phyloP scores from a whole-genome alignment of 2,888 invertebrate species.

The Trissoscelio sp. region DNA sequence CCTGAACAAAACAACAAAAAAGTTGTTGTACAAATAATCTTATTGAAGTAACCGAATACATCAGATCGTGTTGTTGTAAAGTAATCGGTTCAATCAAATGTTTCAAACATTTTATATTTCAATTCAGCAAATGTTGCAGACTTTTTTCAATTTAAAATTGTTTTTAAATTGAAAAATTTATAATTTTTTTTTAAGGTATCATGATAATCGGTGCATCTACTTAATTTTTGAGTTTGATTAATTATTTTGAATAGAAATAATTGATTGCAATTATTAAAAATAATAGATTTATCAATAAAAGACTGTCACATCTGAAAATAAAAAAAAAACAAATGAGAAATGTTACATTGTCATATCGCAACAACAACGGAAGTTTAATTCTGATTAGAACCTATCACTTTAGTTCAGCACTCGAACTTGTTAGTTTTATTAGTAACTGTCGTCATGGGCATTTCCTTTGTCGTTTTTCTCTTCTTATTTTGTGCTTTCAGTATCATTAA shows the following conservation, averaged over 20 bases:
- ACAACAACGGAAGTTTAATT: slow-evolving; percentile 50
- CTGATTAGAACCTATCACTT: slow-evolving; percentile 56
- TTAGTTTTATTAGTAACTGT: slow-evolving; percentile 30
- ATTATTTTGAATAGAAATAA: too few species aligned
- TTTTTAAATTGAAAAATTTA: too few species aligned
- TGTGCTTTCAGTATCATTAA: slow-evolving; percentile 64
- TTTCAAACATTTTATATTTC: too few species aligned
- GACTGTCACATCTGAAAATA: not conserved
- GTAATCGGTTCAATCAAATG: not conserved
- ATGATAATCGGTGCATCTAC: too few species aligned
- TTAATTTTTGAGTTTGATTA: too few species aligned
- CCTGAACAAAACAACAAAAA: not conserved
- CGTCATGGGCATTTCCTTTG: slow-evolving; percentile 63
- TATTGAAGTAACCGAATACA: not conserved
- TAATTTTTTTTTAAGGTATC: too few species aligned
- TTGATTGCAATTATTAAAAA: too few species aligned
- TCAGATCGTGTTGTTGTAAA: not conserved
- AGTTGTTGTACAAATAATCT: not conserved
- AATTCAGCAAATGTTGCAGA: too few species aligned
- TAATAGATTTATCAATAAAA: too few species aligned
- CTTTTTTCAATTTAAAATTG: too few species aligned
- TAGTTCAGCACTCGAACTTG: not conserved
- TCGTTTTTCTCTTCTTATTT: slow-evolving; percentile 38
- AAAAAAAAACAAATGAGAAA: not conserved
- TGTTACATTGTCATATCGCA: slow-evolving; percentile 30